Base-by-base conservation (phyloP, 2,113 vertebrate genomes). In the Calcarius ornatus region DNA sequence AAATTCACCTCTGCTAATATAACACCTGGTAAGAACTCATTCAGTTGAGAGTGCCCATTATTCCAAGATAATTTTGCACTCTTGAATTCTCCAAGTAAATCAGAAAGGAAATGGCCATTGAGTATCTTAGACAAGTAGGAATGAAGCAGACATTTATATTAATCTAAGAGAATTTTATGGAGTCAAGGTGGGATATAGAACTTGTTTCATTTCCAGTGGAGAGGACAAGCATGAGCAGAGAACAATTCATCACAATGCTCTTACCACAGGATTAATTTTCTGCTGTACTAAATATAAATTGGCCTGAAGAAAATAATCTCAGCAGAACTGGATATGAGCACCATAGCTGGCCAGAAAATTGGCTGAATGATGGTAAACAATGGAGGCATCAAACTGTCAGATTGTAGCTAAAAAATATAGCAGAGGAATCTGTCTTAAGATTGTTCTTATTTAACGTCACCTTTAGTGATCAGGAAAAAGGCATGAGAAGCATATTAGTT, bases 391-490 rank as follows among this genome's bases (percentile, higher is more conserved):
- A 91, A 79, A 92, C 86, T 97, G 94, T 95, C 92, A 96, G 61
- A 85, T 92, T 92, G 84, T n/a, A 89, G 78, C 86, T 95, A 82
- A 96, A 95, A 95, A 87, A 65, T 53, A 72, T 38, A 97, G 84
- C 94, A 91, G 86, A 96, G 59, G 53, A 89, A 92, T 97, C 86
- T 95, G 93, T 92, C 93, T 92, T 91, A 64, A 91, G 88, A 86
- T 63, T 94, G 73, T 95, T 95, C 95, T 94, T 96, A 92, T 97
- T 97, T 95, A 96, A 92, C 65, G 87, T 95, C 95, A 95, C 94
- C 96, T 96, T 91, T 91, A 91, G 94, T 84, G 86, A 92, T 92
- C 83, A 68, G 92, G 86, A 94, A 92, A 78, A 94, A 95, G 84
- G 77, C 84, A 94, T 42, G 73, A 94, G 91, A 86, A 91, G 73